Percentiles rank a stretch among this genome's conserved stretches.
phyloP scores from a whole-genome alignment of 1,140 invertebrate genomes.

The Leptinotarsa defecta region DNA sequence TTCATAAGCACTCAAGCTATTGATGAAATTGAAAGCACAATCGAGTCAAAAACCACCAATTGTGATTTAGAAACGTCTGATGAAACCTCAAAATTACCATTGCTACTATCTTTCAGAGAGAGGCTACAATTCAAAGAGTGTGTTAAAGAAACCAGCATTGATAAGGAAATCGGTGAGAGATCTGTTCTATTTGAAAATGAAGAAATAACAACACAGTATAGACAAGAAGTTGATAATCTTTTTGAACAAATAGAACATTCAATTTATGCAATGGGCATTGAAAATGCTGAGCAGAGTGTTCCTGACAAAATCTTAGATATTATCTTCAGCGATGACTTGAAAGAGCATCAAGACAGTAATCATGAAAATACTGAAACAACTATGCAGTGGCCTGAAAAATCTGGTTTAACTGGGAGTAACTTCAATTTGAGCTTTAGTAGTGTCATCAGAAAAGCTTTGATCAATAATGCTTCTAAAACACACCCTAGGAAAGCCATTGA shows the following conservation, averaged over 20 bases:
- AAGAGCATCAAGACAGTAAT: slow-evolving; percentile 30
- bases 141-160: slow-evolving; percentile 8
- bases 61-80: slow-evolving; percentile 19
- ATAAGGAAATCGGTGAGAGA: slow-evolving; percentile 27
- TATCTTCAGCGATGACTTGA: slow-evolving; percentile 33
- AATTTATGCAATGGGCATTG: slow-evolving; percentile 45
- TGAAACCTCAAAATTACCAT: slow-evolving; percentile 30
- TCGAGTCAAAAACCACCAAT: slow-evolving; percentile 5
- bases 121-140: slow-evolving; percentile 6
- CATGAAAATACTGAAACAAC: neutral
- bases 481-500: slow-evolving; percentile 31
- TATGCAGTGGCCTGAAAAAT: slow-evolving; percentile 37
- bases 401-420: slow-evolving; percentile 21
- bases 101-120: slow-evolving; percentile 22
- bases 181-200: slow-evolving; percentile 37
- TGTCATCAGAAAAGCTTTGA: slow-evolving; percentile 47
- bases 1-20: slow-evolving; percentile 32
- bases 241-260: slow-evolving; percentile 51
- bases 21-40: slow-evolving; percentile 33
- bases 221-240: slow-evolving; percentile 44
- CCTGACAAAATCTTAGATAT: slow-evolving; percentile 42
- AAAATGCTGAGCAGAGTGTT: slow-evolving; percentile 31
- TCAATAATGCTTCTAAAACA: slow-evolving; percentile 48
- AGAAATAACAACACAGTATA: slow-evolving; percentile 36
- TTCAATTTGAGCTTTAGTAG: slow-evolving; percentile 44